phyloP scores from a whole-genome alignment of 2,888 invertebrate species.

The Hetaerina titia region DNA sequence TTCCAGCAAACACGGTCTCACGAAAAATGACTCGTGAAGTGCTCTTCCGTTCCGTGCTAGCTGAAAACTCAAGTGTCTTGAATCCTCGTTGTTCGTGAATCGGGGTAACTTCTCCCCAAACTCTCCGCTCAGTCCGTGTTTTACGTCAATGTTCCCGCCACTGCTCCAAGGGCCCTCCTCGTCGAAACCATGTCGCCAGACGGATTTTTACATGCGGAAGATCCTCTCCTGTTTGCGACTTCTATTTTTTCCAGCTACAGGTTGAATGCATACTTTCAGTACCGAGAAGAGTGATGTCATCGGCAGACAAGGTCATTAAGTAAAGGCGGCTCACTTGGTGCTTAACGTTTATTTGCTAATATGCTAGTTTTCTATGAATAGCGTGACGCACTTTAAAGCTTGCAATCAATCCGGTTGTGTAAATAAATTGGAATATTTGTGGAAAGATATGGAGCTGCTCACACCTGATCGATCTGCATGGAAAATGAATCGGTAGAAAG shows the following conservation, averaged over 20 bases:
- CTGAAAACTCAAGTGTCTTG: not conserved
- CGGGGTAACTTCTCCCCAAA: not conserved
- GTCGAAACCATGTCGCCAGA: not conserved
- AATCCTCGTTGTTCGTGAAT: not conserved
- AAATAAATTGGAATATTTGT: no score
- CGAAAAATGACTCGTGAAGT: not conserved
- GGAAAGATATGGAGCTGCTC: no score
- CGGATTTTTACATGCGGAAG: not conserved
- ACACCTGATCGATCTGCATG: no score
- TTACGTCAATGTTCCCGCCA: not conserved
- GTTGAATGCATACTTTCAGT: not conserved
- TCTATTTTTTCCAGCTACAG: not conserved
- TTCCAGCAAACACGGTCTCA: not conserved
- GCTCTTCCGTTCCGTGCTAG: not conserved
- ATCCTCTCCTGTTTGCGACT: not conserved
- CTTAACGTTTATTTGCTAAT: no score
- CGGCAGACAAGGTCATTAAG: no score
- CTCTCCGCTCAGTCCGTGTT: not conserved
- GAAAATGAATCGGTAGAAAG: no score
- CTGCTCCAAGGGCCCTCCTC: not conserved
- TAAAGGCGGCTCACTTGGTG: no score
- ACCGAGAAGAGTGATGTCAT: not conserved
- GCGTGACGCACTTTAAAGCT: no score
- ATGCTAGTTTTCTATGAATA: no score
- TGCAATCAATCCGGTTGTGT: no score